Evolutionary conservation across 2,797 vertebrate species (phyloP), one percentile per base, ranked within the genome.

Genomic region (Phaenicophaeus curvirostris): DNA sequence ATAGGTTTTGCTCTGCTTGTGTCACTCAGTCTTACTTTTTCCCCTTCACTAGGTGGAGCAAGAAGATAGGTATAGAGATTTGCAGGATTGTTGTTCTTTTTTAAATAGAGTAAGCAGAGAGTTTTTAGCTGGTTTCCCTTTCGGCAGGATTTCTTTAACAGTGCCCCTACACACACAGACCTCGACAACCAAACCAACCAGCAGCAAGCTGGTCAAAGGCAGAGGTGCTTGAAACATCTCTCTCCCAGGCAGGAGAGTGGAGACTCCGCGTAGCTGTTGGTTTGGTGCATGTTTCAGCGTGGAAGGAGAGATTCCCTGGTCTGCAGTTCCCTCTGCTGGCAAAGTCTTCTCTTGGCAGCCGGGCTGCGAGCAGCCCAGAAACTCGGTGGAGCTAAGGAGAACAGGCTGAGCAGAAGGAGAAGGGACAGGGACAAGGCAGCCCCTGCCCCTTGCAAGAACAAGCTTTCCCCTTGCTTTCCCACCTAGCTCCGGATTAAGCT

Each of bases 21-120:
- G 31, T 46, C 67, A 46, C 63, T 77, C 58, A 9, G 76, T 33
- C 42, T 23, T 61, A 20, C 42, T 66, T 80, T 58, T 28, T 5
- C 58, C 41, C 74, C 31, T 85, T 95, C 97, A 53, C 89, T 90
- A 97, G 97, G 76, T 97, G 97, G 96, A 96, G 96, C 88, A 96
- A 90, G 77, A 87, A 93, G 74, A 90, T 28, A 69, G 44, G 9
- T 72, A 84, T 61, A 25, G 44, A 11, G n/a, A 39, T 61, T 46
- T 14, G 17, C 23, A 41, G 46, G 13, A 11, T 39, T 42, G 7
- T 25, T 50, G 24, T 17, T 13, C 24, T 2, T 23, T n/a, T 61
- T 55, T 33, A 11, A 31, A 44, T 50, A 8, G 6, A 11, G 7
- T 6, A 25, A 57, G 57, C 41, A 11, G 50, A 74, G 39, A 33